These are phyloP conservation scores for Pomatostomus ruficeps DNA, from an alignment of 2,113 vertebrate genomes.

Conservation along the genomic window DNA sequence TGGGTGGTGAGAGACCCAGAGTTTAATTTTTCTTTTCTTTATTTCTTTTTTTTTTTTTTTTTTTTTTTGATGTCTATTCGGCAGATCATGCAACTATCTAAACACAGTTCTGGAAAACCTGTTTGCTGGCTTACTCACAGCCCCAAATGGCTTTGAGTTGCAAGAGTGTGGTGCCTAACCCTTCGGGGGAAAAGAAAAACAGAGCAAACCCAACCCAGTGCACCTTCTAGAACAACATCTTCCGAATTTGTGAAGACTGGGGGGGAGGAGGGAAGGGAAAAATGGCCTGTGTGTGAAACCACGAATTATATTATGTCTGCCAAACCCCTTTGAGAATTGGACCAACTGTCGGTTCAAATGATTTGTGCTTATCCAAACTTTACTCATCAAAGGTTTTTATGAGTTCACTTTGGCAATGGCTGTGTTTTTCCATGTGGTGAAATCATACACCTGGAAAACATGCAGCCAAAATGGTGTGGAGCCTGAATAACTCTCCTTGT, in stretches of 20 bases:
- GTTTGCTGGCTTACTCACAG: slow-evolving; percentile 49
- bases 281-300: slow-evolving; percentile 62
- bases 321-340: slow-evolving; percentile 59
- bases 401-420: slow-evolving; percentile 61
- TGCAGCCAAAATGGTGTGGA: slow-evolving; percentile 33
- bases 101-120: slow-evolving; percentile 55
- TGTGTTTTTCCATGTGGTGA: slow-evolving; percentile 65
- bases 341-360: slow-evolving; percentile 52
- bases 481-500: slow-evolving; percentile 71
- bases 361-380: slow-evolving; percentile 71
- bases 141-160: slow-evolving; percentile 31
- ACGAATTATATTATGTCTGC: slow-evolving; percentile 64
- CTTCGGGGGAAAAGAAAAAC: slow-evolving; percentile 34
- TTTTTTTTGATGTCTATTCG: slow-evolving; percentile 6
- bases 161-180: slow-evolving; percentile 13
- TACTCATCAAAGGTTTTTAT: slow-evolving; percentile 67
- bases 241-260: slow-evolving; percentile 11
- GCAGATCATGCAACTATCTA: slow-evolving; percentile 56
- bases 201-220: slow-evolving; percentile 12
- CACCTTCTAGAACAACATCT: slow-evolving; percentile 62
- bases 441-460: slow-evolving; percentile 69
- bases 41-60: not conserved
- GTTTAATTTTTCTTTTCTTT: slow-evolving; percentile 16
- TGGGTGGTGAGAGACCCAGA: slow-evolving; percentile 46
- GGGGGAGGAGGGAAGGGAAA: not conserved